Evolutionary conservation across 2,113 vertebrate genomes (phyloP).

Genomic region (Calyptomena viridis): DNA sequence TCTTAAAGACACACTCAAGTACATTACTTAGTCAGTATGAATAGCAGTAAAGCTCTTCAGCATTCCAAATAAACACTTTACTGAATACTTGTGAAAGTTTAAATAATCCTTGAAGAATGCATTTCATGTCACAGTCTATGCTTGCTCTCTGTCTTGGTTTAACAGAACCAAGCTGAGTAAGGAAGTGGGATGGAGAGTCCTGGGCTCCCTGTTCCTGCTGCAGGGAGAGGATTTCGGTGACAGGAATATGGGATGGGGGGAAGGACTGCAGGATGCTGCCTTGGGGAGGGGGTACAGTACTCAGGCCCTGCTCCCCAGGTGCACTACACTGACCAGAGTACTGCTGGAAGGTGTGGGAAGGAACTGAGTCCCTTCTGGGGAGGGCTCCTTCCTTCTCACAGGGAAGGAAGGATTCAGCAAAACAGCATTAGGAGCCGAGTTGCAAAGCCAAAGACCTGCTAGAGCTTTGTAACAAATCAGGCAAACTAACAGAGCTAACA

Average conservation of each 20-base stretch:
- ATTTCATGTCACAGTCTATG: not conserved
- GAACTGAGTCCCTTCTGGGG: not conserved
- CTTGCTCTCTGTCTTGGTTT: not conserved
- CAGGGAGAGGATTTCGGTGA: not conserved
- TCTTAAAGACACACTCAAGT: not conserved
- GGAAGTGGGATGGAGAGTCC: not conserved
- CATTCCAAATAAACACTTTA: not conserved
- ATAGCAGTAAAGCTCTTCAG: not conserved
- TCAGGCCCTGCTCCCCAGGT: fast-evolving
- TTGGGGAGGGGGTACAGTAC: fast-evolving
- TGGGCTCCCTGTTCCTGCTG: not conserved
- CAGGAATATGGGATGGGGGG: fast-evolving
- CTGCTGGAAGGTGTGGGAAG: not conserved
- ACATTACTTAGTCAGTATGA: not conserved
- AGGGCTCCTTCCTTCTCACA: not conserved
- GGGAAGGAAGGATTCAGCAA: not conserved
- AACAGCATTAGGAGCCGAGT: not conserved
- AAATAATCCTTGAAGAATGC: not conserved
- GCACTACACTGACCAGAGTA: not conserved
- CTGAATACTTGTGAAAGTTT: not conserved
- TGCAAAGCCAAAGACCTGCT: not conserved
- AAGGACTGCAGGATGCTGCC: not conserved
- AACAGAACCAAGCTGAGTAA: not conserved
- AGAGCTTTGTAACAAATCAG: not conserved
- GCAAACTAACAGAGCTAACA: not conserved